A percentile compares a stretch with the other conserved stretches of the same genome.
Evolutionary conservation across 2,797 vertebrate genomes (phyloP).

Genomic region (Diplodus sargus): DNA sequence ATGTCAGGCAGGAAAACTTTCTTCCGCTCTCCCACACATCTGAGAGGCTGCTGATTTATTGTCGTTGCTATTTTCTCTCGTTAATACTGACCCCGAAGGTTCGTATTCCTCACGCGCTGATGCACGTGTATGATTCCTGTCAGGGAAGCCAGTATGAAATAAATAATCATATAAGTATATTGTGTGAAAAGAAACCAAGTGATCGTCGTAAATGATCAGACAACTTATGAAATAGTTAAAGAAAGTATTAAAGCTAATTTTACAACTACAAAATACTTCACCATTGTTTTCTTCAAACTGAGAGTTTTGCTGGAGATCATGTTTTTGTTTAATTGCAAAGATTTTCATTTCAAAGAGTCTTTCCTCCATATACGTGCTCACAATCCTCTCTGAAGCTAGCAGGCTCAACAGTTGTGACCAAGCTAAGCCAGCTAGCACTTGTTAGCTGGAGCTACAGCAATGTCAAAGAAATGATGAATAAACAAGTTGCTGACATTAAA

Average conservation of each 20-base stretch:
- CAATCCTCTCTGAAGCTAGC: neutral
- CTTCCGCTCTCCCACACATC: conserved; percentile 67
- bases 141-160: neutral
- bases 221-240: neutral
- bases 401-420: neutral
- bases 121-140: neutral
- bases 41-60: conserved; percentile 57
- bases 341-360: neutral
- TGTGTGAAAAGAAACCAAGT: neutral
- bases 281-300: neutral
- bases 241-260: neutral
- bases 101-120: conserved; percentile 19
- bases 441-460: neutral
- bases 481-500: neutral
- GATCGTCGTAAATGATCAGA: neutral
- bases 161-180: neutral
- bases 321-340: neutral
- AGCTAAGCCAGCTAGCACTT: neutral
- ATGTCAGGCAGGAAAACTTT: conserved; percentile 66
- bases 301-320: neutral
- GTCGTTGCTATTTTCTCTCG: conserved; percentile 44
- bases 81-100: conserved; percentile 33
- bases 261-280: neutral
- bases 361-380: neutral
- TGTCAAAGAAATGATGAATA: neutral